Evolutionary conservation across 1,140 invertebrate species (phyloP).

Genomic region (Drosophila micromelanica): DNA sequence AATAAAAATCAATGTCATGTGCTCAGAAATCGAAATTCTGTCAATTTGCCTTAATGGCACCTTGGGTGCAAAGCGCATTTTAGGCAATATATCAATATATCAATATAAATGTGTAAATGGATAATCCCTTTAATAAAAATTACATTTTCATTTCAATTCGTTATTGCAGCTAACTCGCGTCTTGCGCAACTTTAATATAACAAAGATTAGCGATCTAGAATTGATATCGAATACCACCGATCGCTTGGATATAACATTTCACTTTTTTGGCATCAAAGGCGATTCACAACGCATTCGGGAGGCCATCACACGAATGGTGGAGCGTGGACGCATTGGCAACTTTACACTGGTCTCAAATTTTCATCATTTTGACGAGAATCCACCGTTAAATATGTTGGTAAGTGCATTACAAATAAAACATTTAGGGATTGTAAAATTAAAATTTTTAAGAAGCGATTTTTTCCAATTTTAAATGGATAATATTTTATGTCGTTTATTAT

Average conservation of each 20-base stretch:
- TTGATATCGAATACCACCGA: conserved; percentile 88
- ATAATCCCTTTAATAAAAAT: conserved; percentile 8
- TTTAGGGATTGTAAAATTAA: no score
- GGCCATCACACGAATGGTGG: conserved; percentile 87
- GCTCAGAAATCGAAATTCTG: conserved; percentile 19
- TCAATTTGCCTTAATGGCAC: conserved; percentile 16
- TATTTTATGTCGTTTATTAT: no score
- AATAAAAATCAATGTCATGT: conserved; percentile 45
- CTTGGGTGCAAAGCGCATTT: conserved; percentile 1
- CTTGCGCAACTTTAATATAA: conserved; percentile 88
- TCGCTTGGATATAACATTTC: conserved; percentile 87
- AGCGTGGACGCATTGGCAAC: conserved; percentile 87
- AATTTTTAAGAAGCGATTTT: no score
- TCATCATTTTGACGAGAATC: conserved; percentile 87
- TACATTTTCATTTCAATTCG: conserved; percentile 25
- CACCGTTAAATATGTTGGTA: conserved; percentile 86
- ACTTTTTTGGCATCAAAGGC: conserved; percentile 87
- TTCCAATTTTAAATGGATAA: no score
- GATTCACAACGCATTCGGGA: conserved; percentile 87
- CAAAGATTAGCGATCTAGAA: conserved; percentile 88
- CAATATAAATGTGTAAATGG: neutral
- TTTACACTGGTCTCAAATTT: conserved; percentile 87
- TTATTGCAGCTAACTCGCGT: conserved; percentile 87
- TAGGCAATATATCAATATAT: conserved; percentile 5
- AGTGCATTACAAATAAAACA: conserved; percentile 6